A percentile compares a stretch with the other conserved stretches of the same genome.
Conservation (phyloP, 2,888 invertebrate species). For the Perizoma flavofasciatum region DNA sequence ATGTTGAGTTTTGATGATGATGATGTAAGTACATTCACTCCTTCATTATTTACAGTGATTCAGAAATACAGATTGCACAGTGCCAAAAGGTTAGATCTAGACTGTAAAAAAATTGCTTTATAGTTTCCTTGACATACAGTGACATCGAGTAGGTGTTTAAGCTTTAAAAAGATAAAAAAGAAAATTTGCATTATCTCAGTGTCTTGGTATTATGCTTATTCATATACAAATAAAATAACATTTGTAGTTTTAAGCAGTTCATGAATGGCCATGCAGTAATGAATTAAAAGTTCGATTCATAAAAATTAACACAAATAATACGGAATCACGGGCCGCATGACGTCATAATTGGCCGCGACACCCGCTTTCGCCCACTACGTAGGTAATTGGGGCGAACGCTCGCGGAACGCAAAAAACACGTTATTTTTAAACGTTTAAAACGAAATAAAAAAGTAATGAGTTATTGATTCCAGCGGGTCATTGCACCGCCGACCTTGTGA, state of each 20-base stretch:
- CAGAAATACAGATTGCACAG: too few relatives aligned
- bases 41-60: too few relatives aligned
- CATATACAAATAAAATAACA: slow-evolving; percentile 1
- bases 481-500: slow-evolving; percentile 52
- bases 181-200: too few relatives aligned
- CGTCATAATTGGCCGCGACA: slow-evolving; percentile 56
- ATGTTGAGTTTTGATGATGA: too few relatives aligned
- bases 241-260: slow-evolving; percentile 15
- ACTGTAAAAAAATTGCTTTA: too few relatives aligned
- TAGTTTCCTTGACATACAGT: too few relatives aligned
- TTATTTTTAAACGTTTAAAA: slow-evolving; percentile 67
- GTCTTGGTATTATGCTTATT: too few relatives aligned
- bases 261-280: slow-evolving; percentile 23
- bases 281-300: slow-evolving; percentile 39
- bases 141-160: too few relatives aligned
- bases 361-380: slow-evolving; percentile 52
- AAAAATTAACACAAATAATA: slow-evolving; percentile 42
- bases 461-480: slow-evolving; percentile 64
- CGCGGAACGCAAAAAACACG: slow-evolving; percentile 56
- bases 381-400: slow-evolving; percentile 47
- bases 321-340: slow-evolving; percentile 38
- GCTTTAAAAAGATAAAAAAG: too few relatives aligned
- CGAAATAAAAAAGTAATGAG: slow-evolving; percentile 73
- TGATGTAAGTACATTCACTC: too few relatives aligned
- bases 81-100: too few relatives aligned